Evolutionary conservation across 2,113 vertebrate species (phyloP).

Genomic region (Nothocercus nigrocapillus): DNA sequence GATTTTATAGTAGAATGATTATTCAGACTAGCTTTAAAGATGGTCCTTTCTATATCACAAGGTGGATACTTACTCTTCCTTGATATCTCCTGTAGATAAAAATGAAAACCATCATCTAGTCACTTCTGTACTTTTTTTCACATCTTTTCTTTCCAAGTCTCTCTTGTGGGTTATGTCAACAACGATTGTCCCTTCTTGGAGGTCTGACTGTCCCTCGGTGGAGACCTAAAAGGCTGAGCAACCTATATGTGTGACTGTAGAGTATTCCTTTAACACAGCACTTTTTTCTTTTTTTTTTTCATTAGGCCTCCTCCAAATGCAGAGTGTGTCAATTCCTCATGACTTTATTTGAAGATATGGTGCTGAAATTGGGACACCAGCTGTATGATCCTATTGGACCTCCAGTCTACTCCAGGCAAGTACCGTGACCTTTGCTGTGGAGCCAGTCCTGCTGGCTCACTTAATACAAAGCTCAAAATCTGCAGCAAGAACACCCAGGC

Average conservation of each 20-base stretch:
- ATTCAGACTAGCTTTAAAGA: background rate
- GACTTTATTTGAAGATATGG: rapidly evolving
- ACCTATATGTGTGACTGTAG: background rate
- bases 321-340: rapidly evolving
- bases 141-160: background rate
- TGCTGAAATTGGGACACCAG: background rate
- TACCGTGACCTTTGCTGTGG: background rate
- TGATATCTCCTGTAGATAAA: background rate
- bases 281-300: background rate
- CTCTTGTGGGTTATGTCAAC: background rate
- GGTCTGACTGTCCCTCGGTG: background rate
- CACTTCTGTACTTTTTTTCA: background rate
- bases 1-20: background rate
- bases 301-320: background rate
- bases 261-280: background rate
- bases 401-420: background rate
- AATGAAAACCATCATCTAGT: background rate
- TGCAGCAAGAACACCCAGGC: background rate
- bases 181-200: background rate
- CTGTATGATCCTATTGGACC: background rate
- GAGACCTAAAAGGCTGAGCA: background rate
- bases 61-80: background rate
- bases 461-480: background rate
- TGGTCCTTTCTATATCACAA: background rate
- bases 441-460: background rate